Evolutionary conservation across 2,888 invertebrate genomes (phyloP).

Genomic region (Salticus scenicus): DNA sequence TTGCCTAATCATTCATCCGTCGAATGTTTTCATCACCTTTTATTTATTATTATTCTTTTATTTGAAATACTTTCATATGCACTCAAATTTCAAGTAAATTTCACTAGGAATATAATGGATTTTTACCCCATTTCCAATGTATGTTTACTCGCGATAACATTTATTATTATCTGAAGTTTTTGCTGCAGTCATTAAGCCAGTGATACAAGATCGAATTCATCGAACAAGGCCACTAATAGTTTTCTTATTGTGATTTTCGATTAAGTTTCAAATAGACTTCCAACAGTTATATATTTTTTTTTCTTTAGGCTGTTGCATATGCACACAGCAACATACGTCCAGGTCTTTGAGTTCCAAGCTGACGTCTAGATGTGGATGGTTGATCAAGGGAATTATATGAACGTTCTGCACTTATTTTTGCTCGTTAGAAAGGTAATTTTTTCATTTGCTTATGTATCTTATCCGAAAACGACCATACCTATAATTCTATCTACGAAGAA

Average conservation of each 20-base stretch:
- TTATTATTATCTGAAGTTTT: constrained; percentile 25
- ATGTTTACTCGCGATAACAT: constrained; percentile 11
- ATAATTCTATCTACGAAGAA: background rate
- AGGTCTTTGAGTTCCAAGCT: background rate
- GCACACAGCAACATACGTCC: background rate
- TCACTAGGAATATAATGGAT: background rate
- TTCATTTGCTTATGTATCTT: background rate
- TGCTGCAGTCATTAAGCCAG: background rate
- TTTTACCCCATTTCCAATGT: constrained; percentile 8
- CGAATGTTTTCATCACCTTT: background rate
- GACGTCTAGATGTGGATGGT: background rate
- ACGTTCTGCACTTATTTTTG: constrained; percentile 1
- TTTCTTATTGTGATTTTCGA: constrained; percentile 10
- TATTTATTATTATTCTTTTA: background rate
- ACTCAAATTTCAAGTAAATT: background rate
- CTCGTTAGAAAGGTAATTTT: background rate
- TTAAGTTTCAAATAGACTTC: constrained; percentile 13
- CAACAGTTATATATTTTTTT: background rate
- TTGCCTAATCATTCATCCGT: background rate
- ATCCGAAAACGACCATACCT: background rate
- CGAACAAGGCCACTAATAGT: constrained; percentile 12
- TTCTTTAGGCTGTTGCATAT: background rate
- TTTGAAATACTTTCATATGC: background rate
- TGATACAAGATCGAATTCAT: constrained; percentile 4
- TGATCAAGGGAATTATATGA: background rate